These are phyloP conservation scores for Sebastes schlegelii DNA, from an alignment of 2,113 vertebrate genomes.

Conservation along the genomic window DNA sequence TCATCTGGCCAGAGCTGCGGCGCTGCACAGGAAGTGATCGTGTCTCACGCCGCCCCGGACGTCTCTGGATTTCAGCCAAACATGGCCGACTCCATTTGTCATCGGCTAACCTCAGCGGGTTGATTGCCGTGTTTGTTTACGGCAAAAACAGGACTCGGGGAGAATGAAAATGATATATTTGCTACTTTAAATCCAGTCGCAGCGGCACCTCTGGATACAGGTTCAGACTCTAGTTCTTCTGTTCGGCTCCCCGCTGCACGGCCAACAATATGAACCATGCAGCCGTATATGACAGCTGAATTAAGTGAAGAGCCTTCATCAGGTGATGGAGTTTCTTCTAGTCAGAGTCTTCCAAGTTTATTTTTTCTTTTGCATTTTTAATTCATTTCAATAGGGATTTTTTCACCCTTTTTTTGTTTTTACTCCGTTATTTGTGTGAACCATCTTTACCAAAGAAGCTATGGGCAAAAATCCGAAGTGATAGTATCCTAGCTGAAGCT, in stretches of 20 bases:
- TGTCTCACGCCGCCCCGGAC: slow-evolving; percentile 9
- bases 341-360: too few relatives aligned
- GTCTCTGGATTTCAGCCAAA: slow-evolving; percentile 43
- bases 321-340: too few relatives aligned
- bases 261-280: not conserved
- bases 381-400: too few relatives aligned
- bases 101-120: slow-evolving; percentile 14
- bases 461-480: too few relatives aligned
- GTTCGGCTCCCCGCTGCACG: not conserved
- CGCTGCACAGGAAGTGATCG: slow-evolving; percentile 27
- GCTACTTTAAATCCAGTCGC: too few relatives aligned
- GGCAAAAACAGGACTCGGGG: not conserved
- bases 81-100: slow-evolving; percentile 18
- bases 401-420: too few relatives aligned
- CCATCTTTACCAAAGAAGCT: too few relatives aligned
- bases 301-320: too few relatives aligned
- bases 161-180: not conserved
- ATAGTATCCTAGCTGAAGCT: too few relatives aligned
- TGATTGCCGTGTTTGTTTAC: slow-evolving; percentile 7
- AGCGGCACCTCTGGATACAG: not conserved
- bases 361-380: too few relatives aligned
- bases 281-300: too few relatives aligned
- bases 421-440: too few relatives aligned
- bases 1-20: slow-evolving; percentile 40
- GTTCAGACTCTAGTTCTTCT: not conserved